Conservation (phyloP, 2,113 vertebrate species). For the Eurystomus gularis region DNA sequence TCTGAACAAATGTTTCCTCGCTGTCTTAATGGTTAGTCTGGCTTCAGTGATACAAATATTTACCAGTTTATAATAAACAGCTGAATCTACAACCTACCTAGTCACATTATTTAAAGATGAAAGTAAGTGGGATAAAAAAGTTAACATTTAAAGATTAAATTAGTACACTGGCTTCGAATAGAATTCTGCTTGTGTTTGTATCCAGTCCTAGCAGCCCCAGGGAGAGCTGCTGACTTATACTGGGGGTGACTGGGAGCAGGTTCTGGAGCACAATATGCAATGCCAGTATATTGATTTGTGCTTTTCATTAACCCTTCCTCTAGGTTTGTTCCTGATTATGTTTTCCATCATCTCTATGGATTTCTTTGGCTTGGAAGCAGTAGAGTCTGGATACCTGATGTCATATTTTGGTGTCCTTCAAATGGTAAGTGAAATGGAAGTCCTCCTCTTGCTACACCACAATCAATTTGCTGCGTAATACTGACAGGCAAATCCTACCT, state of each 20-base stretch:
- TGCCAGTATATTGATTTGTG: not conserved
- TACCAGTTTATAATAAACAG: slow-evolving; percentile 59
- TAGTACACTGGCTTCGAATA: slow-evolving; percentile 10
- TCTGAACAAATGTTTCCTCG: slow-evolving; percentile 61
- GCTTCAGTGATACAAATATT: slow-evolving; percentile 43
- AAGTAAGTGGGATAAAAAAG: slow-evolving; percentile 47
- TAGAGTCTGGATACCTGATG: slow-evolving; percentile 87
- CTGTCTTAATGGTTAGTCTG: slow-evolving; percentile 39
- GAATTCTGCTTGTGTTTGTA: slow-evolving; percentile 10
- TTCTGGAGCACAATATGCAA: not conserved
- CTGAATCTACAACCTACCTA: slow-evolving; percentile 59
- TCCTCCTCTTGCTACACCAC: not conserved
- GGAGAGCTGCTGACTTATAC: not conserved
- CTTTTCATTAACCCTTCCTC: not conserved
- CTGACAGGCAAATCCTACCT: not conserved
- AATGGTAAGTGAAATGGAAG: slow-evolving; percentile 81
- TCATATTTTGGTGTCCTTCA: slow-evolving; percentile 88
- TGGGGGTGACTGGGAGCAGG: not conserved
- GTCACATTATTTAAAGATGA: slow-evolving; percentile 60
- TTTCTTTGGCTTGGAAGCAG: slow-evolving; percentile 85
- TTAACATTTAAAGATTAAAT: slow-evolving; percentile 46
- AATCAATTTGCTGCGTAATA: not conserved
- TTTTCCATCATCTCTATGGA: slow-evolving; percentile 90
- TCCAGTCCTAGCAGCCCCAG: not conserved
- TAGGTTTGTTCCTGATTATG: slow-evolving; percentile 93